Conservation (phyloP, 2,888 invertebrate genomes). For the Halictus ligatus region DNA sequence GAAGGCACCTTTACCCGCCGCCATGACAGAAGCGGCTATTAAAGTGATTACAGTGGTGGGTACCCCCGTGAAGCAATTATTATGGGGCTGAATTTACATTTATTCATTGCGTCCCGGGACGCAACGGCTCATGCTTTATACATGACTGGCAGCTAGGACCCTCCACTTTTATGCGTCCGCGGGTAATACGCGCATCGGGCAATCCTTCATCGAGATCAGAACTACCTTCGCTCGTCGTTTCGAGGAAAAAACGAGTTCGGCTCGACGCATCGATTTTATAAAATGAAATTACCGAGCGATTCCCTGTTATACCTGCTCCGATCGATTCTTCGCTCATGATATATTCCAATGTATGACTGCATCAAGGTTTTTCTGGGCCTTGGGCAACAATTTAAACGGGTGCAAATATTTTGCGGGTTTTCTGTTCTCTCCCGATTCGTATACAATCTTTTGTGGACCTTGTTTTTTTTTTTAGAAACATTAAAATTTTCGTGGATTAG, state of each 20-base stretch:
- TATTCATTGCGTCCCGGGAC: conserved; percentile 76
- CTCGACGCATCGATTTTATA: background rate
- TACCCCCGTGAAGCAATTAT: conserved; percentile 80
- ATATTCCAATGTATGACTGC: background rate
- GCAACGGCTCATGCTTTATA: conserved; percentile 75
- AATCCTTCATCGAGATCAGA: conserved; percentile 49
- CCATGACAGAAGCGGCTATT: conserved; percentile 79
- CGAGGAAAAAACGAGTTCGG: background rate
- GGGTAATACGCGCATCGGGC: conserved; percentile 72
- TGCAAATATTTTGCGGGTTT: background rate
- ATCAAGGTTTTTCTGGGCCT: background rate
- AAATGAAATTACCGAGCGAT: background rate
- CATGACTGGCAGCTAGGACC: conserved; percentile 77
- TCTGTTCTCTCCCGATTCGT: background rate
- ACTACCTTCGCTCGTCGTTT: background rate
- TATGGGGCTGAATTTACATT: conserved; percentile 80
- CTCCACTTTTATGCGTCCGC: conserved; percentile 68
- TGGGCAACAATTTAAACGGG: background rate
- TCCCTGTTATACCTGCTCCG: background rate
- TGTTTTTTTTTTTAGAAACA: background rate
- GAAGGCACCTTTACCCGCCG: conserved; percentile 51
- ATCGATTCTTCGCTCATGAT: background rate
- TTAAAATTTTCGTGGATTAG: background rate
- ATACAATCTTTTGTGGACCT: background rate
- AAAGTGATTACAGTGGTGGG: conserved; percentile 80